Percentiles rank a stretch among this genome's conserved stretches.
These are phyloP conservation scores for Drosophila robusta DNA, from an alignment of 2,888 invertebrate genomes.

Conservation along the genomic window DNA sequence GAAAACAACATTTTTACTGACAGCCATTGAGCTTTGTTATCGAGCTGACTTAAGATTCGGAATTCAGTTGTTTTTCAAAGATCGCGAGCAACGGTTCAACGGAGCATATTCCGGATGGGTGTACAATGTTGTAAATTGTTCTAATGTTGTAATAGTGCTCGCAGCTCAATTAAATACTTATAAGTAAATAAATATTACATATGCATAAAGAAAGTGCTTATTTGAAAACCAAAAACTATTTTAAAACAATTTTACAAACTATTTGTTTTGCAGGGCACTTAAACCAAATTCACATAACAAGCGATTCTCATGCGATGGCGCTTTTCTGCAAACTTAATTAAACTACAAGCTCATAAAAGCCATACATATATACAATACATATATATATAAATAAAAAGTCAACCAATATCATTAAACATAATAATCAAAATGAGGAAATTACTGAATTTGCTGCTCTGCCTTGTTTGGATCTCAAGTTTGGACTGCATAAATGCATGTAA, in stretches of 20 bases:
- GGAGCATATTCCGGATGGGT: neutral
- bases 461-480: conserved; percentile 39
- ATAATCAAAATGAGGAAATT: conserved; percentile 38
- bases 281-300: conserved; percentile 3
- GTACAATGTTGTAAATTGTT: conserved; percentile 1
- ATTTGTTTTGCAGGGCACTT: conserved; percentile 52
- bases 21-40: conserved; percentile 21
- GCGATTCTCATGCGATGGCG: conserved; percentile 34
- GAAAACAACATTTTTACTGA: conserved; percentile 11
- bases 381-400: conserved; percentile 2
- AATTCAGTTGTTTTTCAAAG: conserved; percentile 37
- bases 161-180: neutral
- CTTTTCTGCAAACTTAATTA: conserved; percentile 5
- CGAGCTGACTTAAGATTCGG: conserved; percentile 17
- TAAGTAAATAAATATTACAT: neutral
- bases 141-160: too few relatives aligned
- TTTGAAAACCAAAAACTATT: neutral
- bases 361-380: conserved; percentile 1
- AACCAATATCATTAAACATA: conserved; percentile 9
- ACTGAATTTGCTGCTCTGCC: conserved; percentile 21
- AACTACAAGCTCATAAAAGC: conserved; percentile 9
- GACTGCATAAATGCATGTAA: conserved; percentile 38
- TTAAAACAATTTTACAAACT: neutral
- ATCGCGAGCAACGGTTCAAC: conserved; percentile 30
- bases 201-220: neutral